Evolutionary conservation across 2,888 invertebrate genomes (phyloP).

Genomic region (Dryomyza anilis): DNA sequence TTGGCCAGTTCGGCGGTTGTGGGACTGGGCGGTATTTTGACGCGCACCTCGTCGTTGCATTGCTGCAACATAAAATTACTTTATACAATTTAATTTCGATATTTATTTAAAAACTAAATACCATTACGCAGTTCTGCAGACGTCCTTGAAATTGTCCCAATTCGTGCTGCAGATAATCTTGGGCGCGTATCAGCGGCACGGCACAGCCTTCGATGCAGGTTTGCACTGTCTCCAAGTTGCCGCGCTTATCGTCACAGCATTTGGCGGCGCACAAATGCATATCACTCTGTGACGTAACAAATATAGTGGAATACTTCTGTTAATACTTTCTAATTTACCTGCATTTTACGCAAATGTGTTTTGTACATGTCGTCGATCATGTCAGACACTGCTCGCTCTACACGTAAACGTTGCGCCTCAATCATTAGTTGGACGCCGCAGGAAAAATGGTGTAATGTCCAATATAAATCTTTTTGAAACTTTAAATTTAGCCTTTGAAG

Average conservation of each 20-base stretch:
- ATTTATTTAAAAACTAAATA: conserved; percentile 22
- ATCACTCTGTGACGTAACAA: conserved; percentile 38
- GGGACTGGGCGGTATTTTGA: conserved; percentile 40
- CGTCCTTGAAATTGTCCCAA: conserved; percentile 48
- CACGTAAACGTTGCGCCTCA: conserved; percentile 47
- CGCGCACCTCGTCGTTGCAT: conserved; percentile 45
- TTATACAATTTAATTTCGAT: background rate
- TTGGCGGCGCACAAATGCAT: conserved; percentile 52
- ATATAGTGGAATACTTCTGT: background rate
- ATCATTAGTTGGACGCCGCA: too few species aligned
- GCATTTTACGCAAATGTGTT: conserved; percentile 49
- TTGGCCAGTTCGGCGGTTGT: conserved; percentile 43
- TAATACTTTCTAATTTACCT: conserved; percentile 41
- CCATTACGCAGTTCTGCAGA: conserved; percentile 49
- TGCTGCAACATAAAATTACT: conserved; percentile 38
- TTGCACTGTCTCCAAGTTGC: conserved; percentile 49
- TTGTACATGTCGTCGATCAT: conserved; percentile 54
- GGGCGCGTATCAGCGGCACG: conserved; percentile 47
- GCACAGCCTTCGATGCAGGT: conserved; percentile 54
- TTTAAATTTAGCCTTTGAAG: too few species aligned
- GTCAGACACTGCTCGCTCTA: conserved; percentile 47
- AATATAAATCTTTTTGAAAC: background rate
- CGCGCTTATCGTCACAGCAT: conserved; percentile 48
- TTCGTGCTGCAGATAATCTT: conserved; percentile 52
- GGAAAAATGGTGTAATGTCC: too few species aligned